These are phyloP conservation scores for Trachops cirrhosus DNA, from an alignment of 2,797 vertebrate species.

Conservation along the genomic window DNA sequence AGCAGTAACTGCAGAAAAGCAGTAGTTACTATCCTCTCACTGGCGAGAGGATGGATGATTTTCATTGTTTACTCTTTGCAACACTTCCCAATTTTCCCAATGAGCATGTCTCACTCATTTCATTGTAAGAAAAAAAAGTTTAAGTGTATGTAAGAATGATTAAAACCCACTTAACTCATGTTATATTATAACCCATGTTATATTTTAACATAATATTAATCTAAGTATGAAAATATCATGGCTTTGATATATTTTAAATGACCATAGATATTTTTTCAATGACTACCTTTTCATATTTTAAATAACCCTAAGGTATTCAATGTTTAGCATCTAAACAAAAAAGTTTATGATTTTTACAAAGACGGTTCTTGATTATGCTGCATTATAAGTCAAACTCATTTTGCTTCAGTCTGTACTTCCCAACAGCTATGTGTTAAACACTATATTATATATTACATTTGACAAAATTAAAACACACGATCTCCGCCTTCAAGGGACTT, in stretches of 20 bases:
- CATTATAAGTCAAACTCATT: background rate
- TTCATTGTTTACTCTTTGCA: conserved; percentile 6
- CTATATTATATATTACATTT: background rate
- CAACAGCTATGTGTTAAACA: background rate
- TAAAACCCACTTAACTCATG: conserved; percentile 25
- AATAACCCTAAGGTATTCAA: background rate
- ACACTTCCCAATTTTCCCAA: conserved; percentile 36
- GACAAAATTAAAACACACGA: background rate
- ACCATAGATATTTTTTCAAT: conserved; percentile 5
- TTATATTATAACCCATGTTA: too few species aligned
- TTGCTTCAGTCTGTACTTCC: background rate
- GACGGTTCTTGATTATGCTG: conserved; percentile 29
- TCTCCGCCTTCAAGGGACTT: background rate
- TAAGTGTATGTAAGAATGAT: conserved; percentile 7
- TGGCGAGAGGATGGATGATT: conserved; percentile 3
- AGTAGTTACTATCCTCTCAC: background rate
- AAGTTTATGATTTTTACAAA: conserved; percentile 5
- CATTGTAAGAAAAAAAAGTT: conserved; percentile 22
- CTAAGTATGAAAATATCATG: background rate
- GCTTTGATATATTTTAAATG: background rate
- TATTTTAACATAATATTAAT: conserved; percentile 28
- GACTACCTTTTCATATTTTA: conserved; percentile 31
- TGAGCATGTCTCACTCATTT: background rate
- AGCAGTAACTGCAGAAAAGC: background rate
- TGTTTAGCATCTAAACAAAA: background rate